Evolutionary conservation across 2,113 vertebrate species (phyloP), one percentile per base, ranked within the genome.

Genomic region (Prietella phreatophila): DNA sequence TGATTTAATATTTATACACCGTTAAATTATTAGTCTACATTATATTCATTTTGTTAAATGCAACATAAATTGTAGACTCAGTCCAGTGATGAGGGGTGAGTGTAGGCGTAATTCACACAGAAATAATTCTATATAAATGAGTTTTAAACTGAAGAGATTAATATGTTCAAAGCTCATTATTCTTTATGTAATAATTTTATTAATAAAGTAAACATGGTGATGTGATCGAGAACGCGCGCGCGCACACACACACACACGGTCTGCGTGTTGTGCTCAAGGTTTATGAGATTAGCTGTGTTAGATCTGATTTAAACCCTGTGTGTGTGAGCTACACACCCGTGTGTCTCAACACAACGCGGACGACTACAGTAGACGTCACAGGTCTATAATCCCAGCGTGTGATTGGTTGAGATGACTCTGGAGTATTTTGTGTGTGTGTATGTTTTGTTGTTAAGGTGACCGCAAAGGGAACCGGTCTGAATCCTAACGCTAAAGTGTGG

Each of bases 401-500:
- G 63, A 67, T 30, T 67, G 63, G 63, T 13, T 67, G 13, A 67
- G 10, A 14, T 1, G 11, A n/a, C n/a, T 30, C 19, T 60, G 58
- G 58, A 60, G 19, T 20, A 1, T 60, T 60, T 33, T 36, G 69
- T 69, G 65, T 82, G 69, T 69, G 65, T 82, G 58, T 56, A 6
- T 84, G 36, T 47, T 47, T 47, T 47, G 42, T 47, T 88, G 19
- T 88, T 86, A 69, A 99, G 98, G 98, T 99, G 89, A 97, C 98
- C 93, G 97, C 97, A 13, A 99, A 99, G 94, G 97, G 97, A 89
- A 96, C 97, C 87, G 96, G 96, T 93, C 95, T 99, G 93, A 99
- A 99, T 95, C 98, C 98, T 71, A 99, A 99, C 93, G 98, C 98
- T 67, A 99, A 99, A 94, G 98, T 99, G 92, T 99, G 98, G 98